Conservation (phyloP, 2,797 vertebrate genomes). For the Lateolabrax maculatus region DNA sequence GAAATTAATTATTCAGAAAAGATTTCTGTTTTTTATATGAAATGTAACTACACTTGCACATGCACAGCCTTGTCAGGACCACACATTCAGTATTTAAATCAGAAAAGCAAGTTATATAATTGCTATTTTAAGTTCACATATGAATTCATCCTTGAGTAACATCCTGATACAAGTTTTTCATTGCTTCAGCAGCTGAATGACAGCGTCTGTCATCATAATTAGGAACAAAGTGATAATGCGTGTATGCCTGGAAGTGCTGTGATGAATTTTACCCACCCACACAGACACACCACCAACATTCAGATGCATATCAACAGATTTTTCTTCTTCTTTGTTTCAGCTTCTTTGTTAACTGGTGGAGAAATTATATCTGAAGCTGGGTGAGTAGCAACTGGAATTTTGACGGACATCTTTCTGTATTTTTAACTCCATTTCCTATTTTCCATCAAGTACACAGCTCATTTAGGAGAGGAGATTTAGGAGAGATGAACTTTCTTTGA, state of each 20-base stretch:
- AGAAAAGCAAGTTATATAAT: background rate
- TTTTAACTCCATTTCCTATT: background rate
- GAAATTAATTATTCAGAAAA: background rate
- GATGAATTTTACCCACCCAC: background rate
- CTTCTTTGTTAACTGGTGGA: constrained; percentile 64
- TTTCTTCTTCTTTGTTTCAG: constrained; percentile 63
- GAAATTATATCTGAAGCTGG: constrained; percentile 45
- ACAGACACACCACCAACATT: background rate
- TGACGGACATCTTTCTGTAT: background rate
- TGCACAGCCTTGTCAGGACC: background rate
- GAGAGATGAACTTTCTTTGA: background rate
- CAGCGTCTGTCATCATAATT: background rate
- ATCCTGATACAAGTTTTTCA: background rate
- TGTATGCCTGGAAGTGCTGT: background rate
- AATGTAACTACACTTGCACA: background rate
- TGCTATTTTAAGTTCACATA: background rate
- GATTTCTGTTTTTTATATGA: background rate
- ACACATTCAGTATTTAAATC: background rate
- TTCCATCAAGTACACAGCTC: background rate
- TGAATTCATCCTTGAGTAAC: background rate
- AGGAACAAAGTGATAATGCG: background rate
- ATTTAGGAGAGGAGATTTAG: background rate
- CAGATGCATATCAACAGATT: background rate
- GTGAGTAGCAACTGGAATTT: constrained; percentile 69
- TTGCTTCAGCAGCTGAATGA: background rate